Evolutionary conservation across 2,113 vertebrate species (phyloP).

Genomic region (Vulpes ferrilata): DNA sequence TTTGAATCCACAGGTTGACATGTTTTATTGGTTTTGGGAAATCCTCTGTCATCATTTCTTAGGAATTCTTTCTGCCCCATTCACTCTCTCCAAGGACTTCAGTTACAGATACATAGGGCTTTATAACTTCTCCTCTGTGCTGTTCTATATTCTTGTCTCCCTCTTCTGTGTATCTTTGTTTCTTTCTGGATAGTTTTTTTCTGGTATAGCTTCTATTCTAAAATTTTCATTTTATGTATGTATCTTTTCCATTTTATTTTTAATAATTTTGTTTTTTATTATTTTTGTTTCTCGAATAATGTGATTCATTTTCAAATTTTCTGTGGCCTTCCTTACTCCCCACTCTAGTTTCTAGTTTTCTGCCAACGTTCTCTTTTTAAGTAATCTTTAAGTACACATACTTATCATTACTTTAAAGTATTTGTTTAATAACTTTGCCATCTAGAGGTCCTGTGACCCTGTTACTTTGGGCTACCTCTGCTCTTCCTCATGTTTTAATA

Average conservation of each 20-base stretch:
- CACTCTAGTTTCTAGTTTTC: background rate
- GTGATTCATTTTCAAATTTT: background rate
- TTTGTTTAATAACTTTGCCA: background rate
- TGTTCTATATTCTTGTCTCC: background rate
- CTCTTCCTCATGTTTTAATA: constrained; percentile 6
- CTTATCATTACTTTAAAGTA: background rate
- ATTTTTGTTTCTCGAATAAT: background rate
- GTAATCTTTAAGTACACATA: background rate
- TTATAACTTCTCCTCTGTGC: background rate
- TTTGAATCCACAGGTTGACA: background rate
- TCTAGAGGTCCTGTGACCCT: background rate
- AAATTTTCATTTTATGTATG: background rate
- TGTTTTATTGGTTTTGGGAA: background rate
- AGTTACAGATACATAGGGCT: background rate
- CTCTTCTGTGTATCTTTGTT: background rate
- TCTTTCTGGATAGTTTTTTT: background rate
- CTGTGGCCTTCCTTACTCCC: background rate
- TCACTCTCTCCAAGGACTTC: background rate
- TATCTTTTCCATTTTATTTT: background rate
- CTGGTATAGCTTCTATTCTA: background rate
- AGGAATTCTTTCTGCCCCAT: background rate
- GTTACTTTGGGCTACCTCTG: background rate
- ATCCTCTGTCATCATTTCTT: background rate
- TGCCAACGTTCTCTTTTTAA: background rate
- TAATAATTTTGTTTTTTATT: background rate